Evolutionary conservation across 2,113 vertebrate species (phyloP), one percentile per base, ranked within the genome.

Genomic region (Mesembrinibis cayennensis): DNA sequence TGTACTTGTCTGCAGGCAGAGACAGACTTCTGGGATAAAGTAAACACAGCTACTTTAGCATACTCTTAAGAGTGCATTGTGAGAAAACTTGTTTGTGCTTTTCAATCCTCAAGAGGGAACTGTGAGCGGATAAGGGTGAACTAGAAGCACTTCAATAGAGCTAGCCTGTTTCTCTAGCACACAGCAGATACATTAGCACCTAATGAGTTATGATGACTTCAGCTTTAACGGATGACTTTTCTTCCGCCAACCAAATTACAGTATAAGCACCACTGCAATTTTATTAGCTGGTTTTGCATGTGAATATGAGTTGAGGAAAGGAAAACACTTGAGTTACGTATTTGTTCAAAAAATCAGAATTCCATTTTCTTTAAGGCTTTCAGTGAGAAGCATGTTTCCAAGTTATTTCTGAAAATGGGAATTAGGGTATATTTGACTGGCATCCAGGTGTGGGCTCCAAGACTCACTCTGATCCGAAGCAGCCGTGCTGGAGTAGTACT

Each of bases 21-120:
- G 36, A 55, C 52, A 82, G 72, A 76, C 44, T 84, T 65, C 81
- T 91, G 87, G 91, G 89, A 40, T 50, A 71, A 89, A 55, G 80
- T 13, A 84, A 89, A 69, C 2, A 7, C 77, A 91, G 34, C 53
- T 76, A 76, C 69, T 65, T 92, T 17, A 79, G 44, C 78, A 32
- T 42, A 71, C 30, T 79, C 78, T 56, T 32, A 65, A 65, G 73
- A 3, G 0, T 0, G 9, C 4, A 65, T 17, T 82, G 76, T 72
- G 70, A 87, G 87, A 95, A 95, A 94, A 94, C 56, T 87, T 93
- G 81, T 84, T 89, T 91, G 58, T 80, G 47, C 70, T 95, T 90
- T 90, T 53, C 89, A 84, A 1, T 49, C 30, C 93, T 85, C 47
- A 5, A 49, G 87, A 91, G 91, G 73, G 40, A 94, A 76, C 56